A percentile compares a stretch with the other conserved stretches of the same genome.
Conservation (phyloP, 2,113 vertebrate genomes). For the Myotis lucifugus region DNA sequence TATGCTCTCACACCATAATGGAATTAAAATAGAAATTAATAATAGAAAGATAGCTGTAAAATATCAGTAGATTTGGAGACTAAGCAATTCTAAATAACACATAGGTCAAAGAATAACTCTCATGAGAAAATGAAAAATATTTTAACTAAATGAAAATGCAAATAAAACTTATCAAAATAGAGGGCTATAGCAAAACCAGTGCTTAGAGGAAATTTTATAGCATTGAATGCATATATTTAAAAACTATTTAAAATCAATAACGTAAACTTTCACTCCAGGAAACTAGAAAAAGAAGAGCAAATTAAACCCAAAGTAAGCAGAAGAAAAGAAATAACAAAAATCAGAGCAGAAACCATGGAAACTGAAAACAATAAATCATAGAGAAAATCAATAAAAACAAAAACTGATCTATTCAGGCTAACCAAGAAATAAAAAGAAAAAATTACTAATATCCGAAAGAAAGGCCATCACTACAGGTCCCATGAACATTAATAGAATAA, state of each 20-base stretch:
- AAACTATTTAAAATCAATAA: not conserved
- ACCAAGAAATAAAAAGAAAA: not conserved
- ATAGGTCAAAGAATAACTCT: not conserved
- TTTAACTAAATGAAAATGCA: constrained; percentile 2
- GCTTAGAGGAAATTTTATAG: not conserved
- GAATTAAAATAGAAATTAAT: constrained; percentile 6
- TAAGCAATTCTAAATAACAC: not conserved
- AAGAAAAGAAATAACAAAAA: not conserved
- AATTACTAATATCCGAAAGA: not conserved
- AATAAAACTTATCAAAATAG: not conserved
- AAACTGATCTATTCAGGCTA: not conserved
- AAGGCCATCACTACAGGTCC: not conserved
- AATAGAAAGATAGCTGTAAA: not conserved
- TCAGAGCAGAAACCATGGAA: not conserved
- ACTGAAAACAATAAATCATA: not conserved
- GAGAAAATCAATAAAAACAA: constrained; percentile 11
- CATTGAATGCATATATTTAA: not conserved
- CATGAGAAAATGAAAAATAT: not conserved
- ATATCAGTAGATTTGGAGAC: not conserved
- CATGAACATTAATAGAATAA: constrained; percentile 5
- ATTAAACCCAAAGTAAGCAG: not conserved
- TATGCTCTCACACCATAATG: not conserved
- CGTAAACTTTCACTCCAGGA: not conserved
- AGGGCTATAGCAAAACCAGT: no score
- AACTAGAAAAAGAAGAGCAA: not conserved